Evolutionary conservation across 2,888 invertebrate species (phyloP).

Genomic region (Willowsia nigromaculata): DNA sequence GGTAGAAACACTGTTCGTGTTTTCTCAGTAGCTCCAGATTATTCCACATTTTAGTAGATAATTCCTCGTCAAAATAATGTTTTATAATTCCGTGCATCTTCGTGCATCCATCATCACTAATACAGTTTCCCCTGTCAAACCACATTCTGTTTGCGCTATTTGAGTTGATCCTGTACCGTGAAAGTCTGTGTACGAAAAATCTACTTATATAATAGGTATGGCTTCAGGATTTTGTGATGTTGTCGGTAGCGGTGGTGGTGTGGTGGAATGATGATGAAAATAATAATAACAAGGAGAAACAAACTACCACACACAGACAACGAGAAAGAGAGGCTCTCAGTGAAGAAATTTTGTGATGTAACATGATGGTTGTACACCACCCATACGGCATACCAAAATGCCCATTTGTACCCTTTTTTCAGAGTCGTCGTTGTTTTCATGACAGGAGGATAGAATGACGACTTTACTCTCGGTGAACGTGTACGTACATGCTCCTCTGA

Average conservation of each 20-base stretch:
- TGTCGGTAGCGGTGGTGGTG: neutral
- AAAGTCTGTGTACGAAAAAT: neutral
- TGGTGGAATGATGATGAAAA: slow-evolving; percentile 21
- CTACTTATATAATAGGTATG: neutral
- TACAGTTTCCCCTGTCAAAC: slow-evolving; percentile 25
- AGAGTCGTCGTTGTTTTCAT: slow-evolving; percentile 24
- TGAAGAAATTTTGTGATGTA: neutral
- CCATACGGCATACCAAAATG: slow-evolving; percentile 20
- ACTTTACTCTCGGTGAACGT: neutral
- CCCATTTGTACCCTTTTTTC: slow-evolving; percentile 44
- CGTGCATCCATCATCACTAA: slow-evolving; percentile 27
- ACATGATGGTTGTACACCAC: slow-evolving; percentile 27
- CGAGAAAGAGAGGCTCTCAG: neutral
- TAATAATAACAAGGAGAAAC: slow-evolving; percentile 4
- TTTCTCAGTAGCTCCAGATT: neutral
- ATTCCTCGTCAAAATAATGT: slow-evolving; percentile 1
- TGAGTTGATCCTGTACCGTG: neutral
- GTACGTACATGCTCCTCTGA: neutral
- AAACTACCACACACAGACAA: neutral
- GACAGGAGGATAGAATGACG: slow-evolving; percentile 40
- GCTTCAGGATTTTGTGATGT: neutral
- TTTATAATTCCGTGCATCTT: slow-evolving; percentile 13
- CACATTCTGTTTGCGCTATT: neutral
- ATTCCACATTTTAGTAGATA: neutral
- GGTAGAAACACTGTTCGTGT: too few relatives aligned